These are phyloP conservation scores for Panagrolaimus sp. DNA, from an alignment of 1,140 invertebrate species.

Conservation along the genomic window DNA sequence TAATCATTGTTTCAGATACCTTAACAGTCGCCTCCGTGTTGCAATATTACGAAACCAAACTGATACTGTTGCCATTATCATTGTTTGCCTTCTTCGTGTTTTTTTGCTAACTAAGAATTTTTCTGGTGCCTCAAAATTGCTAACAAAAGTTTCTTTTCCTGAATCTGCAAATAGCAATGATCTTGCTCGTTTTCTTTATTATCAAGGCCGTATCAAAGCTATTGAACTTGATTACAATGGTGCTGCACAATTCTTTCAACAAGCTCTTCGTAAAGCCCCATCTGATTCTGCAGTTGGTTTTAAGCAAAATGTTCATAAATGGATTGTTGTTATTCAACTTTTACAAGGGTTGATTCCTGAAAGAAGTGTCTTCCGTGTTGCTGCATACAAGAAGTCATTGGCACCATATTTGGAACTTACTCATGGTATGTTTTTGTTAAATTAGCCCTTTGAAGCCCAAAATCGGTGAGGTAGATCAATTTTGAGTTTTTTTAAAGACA, in stretches of 20 bases:
- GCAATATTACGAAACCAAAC: slow-evolving; percentile 89
- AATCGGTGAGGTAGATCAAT: no score
- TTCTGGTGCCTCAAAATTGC: slow-evolving; percentile 74
- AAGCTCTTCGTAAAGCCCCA: slow-evolving; percentile 86
- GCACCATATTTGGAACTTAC: slow-evolving; percentile 93
- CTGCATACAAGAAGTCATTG: slow-evolving; percentile 75
- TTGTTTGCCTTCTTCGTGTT: slow-evolving; percentile 88
- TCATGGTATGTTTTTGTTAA: slow-evolving; percentile 67
- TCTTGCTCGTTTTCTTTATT: slow-evolving; percentile 93
- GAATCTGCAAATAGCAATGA: slow-evolving; percentile 94
- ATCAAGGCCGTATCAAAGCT: slow-evolving; percentile 85
- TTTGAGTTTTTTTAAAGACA: no score
- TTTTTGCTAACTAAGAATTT: slow-evolving; percentile 92
- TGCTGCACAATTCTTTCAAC: slow-evolving; percentile 88
- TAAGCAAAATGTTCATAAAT: slow-evolving; percentile 91
- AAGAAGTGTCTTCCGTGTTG: slow-evolving; percentile 70
- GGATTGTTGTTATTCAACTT: slow-evolving; percentile 89
- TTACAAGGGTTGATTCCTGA: slow-evolving; percentile 95
- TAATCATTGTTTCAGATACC: slow-evolving; percentile 64
- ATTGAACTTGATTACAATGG: slow-evolving; percentile 83
- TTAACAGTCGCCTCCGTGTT: slow-evolving; percentile 83
- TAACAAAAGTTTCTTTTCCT: slow-evolving; percentile 85
- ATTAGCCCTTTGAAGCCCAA: no score
- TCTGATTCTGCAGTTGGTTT: slow-evolving; percentile 94
- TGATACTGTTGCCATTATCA: slow-evolving; percentile 90